Conservation (phyloP, 2,888 invertebrate species). For the Acrobeloides nanus region DNA sequence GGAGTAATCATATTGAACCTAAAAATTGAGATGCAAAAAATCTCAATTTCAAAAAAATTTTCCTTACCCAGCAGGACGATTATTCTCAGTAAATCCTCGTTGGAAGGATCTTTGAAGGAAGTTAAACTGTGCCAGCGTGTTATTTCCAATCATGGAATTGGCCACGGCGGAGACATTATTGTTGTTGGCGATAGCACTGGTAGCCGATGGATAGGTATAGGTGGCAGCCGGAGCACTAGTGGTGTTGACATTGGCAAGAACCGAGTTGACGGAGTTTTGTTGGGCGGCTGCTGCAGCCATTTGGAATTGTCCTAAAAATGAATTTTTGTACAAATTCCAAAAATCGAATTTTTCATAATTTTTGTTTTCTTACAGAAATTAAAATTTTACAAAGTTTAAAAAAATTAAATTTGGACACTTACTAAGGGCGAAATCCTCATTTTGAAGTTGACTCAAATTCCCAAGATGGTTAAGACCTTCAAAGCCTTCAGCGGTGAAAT, state of each 20-base stretch:
- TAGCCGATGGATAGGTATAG: slow-evolving; percentile 17
- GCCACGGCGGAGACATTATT: slow-evolving; percentile 14
- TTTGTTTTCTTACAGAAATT: no score
- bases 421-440: slow-evolving; percentile 11
- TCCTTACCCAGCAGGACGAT: slow-evolving; percentile 10
- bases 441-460: slow-evolving; percentile 15
- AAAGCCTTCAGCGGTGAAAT: slow-evolving; percentile 17
- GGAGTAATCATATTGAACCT: slow-evolving; percentile 54
- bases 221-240: slow-evolving; percentile 13
- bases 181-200: slow-evolving; percentile 8
- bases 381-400: slow-evolving; percentile 1
- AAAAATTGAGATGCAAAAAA: slow-evolving; percentile 8
- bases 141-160: slow-evolving; percentile 18
- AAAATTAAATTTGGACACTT: slow-evolving; percentile 12
- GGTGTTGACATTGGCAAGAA: slow-evolving; percentile 1
- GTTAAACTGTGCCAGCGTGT: slow-evolving; percentile 19
- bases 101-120: slow-evolving; percentile 32
- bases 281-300: slow-evolving; percentile 20
- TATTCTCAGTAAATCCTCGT: slow-evolving; percentile 19
- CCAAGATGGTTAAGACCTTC: slow-evolving; percentile 17
- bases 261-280: background rate
- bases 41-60: slow-evolving; percentile 3
- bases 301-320: slow-evolving; percentile 15
- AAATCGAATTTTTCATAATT: no score
- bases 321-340: no score